Evolutionary conservation across 2,113 vertebrate genomes (phyloP).

Genomic region (Hemibates koningsi): DNA sequence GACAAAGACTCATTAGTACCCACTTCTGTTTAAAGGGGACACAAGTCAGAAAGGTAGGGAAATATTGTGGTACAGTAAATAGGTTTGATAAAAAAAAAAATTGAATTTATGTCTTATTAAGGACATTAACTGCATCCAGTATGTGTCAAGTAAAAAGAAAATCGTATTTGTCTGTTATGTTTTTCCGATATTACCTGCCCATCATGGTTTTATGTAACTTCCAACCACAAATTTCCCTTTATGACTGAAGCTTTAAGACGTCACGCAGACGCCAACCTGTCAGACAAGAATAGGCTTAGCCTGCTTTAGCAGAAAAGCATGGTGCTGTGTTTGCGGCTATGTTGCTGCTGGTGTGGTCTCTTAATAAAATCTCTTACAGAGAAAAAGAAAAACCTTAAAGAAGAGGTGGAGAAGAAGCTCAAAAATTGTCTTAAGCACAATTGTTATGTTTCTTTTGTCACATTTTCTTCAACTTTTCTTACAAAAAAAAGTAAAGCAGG

Average conservation of each 20-base stretch:
- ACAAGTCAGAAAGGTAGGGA: neutral
- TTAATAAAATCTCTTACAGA: neutral
- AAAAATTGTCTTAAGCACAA: neutral
- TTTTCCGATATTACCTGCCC: neutral
- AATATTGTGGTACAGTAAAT: neutral
- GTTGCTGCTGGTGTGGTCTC: neutral
- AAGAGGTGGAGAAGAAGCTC: neutral
- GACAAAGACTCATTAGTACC: neutral
- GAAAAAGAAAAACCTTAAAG: neutral
- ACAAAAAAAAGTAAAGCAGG: neutral
- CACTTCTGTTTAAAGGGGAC: neutral
- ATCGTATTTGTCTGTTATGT: rapidly evolving
- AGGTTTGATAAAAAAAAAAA: neutral
- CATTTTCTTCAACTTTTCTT: neutral
- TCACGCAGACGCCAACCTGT: neutral
- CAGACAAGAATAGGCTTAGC: neutral
- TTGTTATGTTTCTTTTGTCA: rapidly evolving
- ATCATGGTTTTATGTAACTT: neutral
- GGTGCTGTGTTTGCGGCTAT: rapidly evolving
- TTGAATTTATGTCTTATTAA: neutral
- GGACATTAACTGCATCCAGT: neutral
- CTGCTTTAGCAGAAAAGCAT: neutral
- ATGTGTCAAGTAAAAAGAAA: neutral
- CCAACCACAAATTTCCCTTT: neutral
- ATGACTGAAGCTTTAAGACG: neutral